Evolutionary conservation across 1,140 invertebrate species (phyloP), one percentile per base, ranked within the genome.

Genomic region (Ectropis grisescens): DNA sequence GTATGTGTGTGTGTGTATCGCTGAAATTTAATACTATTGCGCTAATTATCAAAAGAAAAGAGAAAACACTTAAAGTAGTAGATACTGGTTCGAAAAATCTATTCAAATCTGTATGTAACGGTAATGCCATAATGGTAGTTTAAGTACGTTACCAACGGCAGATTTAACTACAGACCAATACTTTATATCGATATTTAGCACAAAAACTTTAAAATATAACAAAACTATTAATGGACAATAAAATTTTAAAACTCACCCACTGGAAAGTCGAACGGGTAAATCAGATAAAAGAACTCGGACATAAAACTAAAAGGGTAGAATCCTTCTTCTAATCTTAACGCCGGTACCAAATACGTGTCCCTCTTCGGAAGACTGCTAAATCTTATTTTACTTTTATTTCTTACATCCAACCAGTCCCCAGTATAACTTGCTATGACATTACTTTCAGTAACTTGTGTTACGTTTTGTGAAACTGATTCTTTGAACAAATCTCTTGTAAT

Each of bases 211-310:
- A n/a, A n/a, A n/a, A n/a, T n/a, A n/a, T n/a, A n/a, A n/a, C n/a
- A n/a, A n/a, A n/a, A n/a, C n/a, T n/a, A n/a, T n/a, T n/a, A n/a
- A n/a, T n/a, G n/a, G n/a, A n/a, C n/a, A n/a, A n/a, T 19, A 19
- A 19, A 19, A 3, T 19, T 4, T 8, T 19, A 19, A 19, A 19
- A 68, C 76, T 78, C 48, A 81, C 76, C 72, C 1, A 74, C 58
- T 33, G 76, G 72, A 57, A 72, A 78, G 16, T 78, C 76, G 27
- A 70, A 81, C 11, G 71, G 65, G 51, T 81, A 66, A 42, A 81
- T 78, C 26, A 74, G 39, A 33, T 61, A 53, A 50, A 81, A 81
- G 47, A 81, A 70, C 19, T 70, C 58, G 0, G 76, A 68, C 59
- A 78, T 68, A 58, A 76, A 74, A 40, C 48, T 52, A 39, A 81